These are phyloP conservation scores for Nesometra sesokonis DNA, from an alignment of 35 echinoderm and acorn worm genomes.

Conservation along the genomic window DNA sequence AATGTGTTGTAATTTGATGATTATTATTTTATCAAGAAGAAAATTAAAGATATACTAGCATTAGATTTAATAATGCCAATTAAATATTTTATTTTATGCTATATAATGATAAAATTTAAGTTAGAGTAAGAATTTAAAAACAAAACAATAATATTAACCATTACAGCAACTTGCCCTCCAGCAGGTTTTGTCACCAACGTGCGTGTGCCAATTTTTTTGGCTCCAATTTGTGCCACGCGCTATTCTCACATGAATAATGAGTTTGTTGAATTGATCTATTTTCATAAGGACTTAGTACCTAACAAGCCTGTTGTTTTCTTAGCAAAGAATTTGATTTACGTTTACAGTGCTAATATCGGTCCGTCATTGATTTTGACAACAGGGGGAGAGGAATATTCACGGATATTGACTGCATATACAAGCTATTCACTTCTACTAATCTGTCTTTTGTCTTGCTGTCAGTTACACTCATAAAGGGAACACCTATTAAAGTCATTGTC, in stretches of 20 bases:
- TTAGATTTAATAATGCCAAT: no score
- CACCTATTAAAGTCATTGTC: neutral
- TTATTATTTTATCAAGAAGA: no score
- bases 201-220: neutral
- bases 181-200: neutral
- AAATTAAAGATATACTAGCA: no score
- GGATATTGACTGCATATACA: neutral
- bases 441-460: neutral
- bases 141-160: neutral
- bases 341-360: neutral
- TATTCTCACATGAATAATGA: neutral
- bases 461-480: neutral
- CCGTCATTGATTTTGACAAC: neutral
- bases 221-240: neutral
- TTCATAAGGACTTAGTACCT: neutral
- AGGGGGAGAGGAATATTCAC: neutral
- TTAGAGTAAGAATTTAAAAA: neutral
- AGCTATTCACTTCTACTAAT: neutral
- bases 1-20: no score
- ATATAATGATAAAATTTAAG: neutral
- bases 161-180: neutral
- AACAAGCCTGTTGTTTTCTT: neutral
- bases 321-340: neutral
- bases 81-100: no score
- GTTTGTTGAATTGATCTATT: neutral